Base-by-base conservation (phyloP, 1,140 invertebrate species). In the Zaprionus capensis region DNA sequence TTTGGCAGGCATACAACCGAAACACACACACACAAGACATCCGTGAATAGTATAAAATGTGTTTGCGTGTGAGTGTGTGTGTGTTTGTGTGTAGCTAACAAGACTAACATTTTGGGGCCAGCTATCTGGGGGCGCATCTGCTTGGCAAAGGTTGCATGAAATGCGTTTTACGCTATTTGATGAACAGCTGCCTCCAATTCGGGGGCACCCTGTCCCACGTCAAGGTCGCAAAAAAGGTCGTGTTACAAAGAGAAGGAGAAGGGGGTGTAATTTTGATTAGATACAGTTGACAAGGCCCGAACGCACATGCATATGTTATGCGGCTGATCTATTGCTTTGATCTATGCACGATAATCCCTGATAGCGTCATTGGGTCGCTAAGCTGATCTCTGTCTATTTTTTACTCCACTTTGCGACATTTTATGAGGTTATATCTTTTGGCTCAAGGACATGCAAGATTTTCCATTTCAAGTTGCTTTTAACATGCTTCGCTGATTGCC, bases 401-500 rank as follows among this genome's bases (percentile, higher is more conserved):
- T 58, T 38, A 7, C 46, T 49, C 72, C 59, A 63, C 41, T 70
- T 31, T 63, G 53, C 70, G 64, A 38, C 34, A 44, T 61, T 68
- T 62, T 57, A 38, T 56, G 20, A 26, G 9, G 20, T 31, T 57
- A 38, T 56, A 49, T 57, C 22, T 24, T 20, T 9, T 20, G 2
- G 24, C 26, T 34, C 24, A 63, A 70, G 65, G 57, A 74, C 68
- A 70, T 46, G 34, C 46, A 31, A 72, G 31, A 58, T 72, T 72
- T 62, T 59, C 22, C 38, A 34, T 56, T 67, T 49, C 26, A 49
- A 38, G 55, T 61, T 20, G 17, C n/a, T 67, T 41, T n/a, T 36
- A 63, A 69, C 58, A 74, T 74, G 72, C 65, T 55, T 62, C 72
- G 15, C 58, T 69, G 71, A 74, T 75, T 75, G 66, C 66, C 58